These are phyloP conservation scores for Phrynosoma blainvillii DNA, from an alignment of 2,113 vertebrate genomes.

Conservation along the genomic window DNA sequence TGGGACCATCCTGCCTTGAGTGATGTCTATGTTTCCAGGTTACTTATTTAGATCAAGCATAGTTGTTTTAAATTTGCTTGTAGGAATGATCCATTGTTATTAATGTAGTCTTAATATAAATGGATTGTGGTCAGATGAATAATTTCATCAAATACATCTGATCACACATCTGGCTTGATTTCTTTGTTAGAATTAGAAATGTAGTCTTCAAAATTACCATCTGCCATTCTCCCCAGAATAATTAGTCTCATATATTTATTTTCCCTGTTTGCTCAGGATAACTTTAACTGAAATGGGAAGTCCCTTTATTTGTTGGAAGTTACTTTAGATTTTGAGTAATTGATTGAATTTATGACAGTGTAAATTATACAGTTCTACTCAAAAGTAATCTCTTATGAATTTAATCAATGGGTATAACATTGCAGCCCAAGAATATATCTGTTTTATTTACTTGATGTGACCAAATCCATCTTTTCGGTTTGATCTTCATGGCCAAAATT, in stretches of 20 bases:
- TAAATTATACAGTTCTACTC: background rate
- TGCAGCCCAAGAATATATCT: background rate
- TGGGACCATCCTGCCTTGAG: background rate
- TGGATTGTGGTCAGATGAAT: background rate
- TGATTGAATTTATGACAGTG: background rate
- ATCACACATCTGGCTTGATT: conserved; percentile 24
- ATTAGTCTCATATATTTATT: conserved; percentile 62
- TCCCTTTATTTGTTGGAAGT: background rate
- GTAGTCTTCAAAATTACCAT: conserved; percentile 58
- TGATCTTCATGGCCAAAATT: background rate
- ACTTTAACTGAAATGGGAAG: background rate
- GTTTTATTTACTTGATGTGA: background rate
- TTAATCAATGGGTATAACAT: background rate
- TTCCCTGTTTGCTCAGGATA: background rate
- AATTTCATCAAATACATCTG: background rate
- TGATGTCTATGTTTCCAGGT: background rate
- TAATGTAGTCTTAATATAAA: background rate
- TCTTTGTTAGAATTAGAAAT: conserved; percentile 39
- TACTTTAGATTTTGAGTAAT: background rate
- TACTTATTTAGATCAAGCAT: background rate
- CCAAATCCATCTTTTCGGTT: background rate
- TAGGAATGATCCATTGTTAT: background rate
- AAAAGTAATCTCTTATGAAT: background rate
- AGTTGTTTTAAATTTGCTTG: background rate
- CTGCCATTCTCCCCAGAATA: conserved; percentile 55